Evolutionary conservation across 1,140 invertebrate genomes (phyloP), one percentile per base, ranked within the genome.

Genomic region (Cydia pomonella): DNA sequence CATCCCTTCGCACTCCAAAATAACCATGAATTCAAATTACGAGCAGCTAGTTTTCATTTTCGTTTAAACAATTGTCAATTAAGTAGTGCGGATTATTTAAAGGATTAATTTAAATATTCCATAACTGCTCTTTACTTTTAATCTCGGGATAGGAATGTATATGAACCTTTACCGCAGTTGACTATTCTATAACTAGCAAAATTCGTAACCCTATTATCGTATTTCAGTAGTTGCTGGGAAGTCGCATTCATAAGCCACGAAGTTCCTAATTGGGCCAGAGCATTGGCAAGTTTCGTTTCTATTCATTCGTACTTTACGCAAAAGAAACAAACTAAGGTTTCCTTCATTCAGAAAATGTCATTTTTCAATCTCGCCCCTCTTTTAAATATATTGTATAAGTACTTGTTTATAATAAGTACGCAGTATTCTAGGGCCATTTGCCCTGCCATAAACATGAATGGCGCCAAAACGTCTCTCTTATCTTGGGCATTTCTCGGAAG

Each of bases 401-500:
- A 82, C 86, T 91, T 91, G 88, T 91, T 91, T 91, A 88, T 89
- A 91, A 92, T 89, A 92, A 91, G 88, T 87, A 84, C 83, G 85
- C 83, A 85, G 84, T 89, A 90, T 91, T 92, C 84, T 90, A 86
- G 84, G 84, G 83, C 87, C 89, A 89, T 92, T 92, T 90, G 88
- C 84, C 86, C 87, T 76, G 87, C 86, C 80, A 91, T 92, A 91
- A 92, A 91, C 91, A 91, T 91, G 86, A 92, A 92, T 91, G 89
- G 91, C 86, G 88, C 82, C 87, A 90, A 90, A 92, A 90, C 84
- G 87, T 91, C 87, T 89, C 87, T 91, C 91, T 92, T 92, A 92
- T 92, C 91, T 92, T 82, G 89, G 88, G 84, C 82, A 88, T 90
- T 92, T 90, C 89, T 91, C 82, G 77, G 88, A 90, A 87, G 88